Conservation (phyloP, 1,140 invertebrate species). For the Drosophila virilis region DNA sequence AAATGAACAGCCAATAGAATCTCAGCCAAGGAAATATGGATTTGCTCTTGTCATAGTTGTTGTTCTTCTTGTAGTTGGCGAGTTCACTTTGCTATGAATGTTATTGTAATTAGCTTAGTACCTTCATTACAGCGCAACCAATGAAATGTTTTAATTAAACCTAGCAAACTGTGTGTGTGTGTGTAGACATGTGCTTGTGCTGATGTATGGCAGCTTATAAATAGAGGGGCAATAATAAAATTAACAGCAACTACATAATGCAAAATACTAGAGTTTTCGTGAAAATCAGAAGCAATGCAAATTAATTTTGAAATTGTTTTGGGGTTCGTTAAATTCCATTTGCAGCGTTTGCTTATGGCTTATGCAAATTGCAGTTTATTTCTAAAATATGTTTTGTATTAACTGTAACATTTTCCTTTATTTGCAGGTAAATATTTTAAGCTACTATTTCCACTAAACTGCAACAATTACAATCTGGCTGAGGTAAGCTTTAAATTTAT, state of each 20-base stretch:
- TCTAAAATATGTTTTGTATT: slow-evolving; percentile 26
- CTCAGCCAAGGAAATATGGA: not conserved
- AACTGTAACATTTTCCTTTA: slow-evolving; percentile 29
- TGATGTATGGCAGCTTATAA: slow-evolving; percentile 4
- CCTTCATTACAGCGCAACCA: not conserved
- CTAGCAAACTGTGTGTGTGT: not conserved
- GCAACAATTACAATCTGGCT: not conserved
- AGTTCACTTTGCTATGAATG: not conserved
- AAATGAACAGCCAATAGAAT: not conserved
- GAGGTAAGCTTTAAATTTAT: slow-evolving; percentile 28
- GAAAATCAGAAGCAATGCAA: not conserved
- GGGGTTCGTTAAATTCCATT: no score
- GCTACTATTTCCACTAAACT: no score
- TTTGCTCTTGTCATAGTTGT: not conserved
- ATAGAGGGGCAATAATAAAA: not conserved
- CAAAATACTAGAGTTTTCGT: not conserved
- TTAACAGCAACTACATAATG: not conserved
- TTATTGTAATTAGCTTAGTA: slow-evolving; percentile 1
- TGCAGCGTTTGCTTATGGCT: not conserved
- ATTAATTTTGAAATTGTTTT: not conserved
- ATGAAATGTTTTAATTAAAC: slow-evolving; percentile 7
- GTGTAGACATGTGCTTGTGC: not conserved
- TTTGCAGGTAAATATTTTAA: slow-evolving; percentile 53
- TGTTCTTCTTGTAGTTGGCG: not conserved
- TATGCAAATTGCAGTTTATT: slow-evolving; percentile 28